Evolutionary conservation across 2,113 vertebrate genomes (phyloP), one percentile per base, ranked within the genome.

Genomic region (Phrynosoma blainvillii): DNA sequence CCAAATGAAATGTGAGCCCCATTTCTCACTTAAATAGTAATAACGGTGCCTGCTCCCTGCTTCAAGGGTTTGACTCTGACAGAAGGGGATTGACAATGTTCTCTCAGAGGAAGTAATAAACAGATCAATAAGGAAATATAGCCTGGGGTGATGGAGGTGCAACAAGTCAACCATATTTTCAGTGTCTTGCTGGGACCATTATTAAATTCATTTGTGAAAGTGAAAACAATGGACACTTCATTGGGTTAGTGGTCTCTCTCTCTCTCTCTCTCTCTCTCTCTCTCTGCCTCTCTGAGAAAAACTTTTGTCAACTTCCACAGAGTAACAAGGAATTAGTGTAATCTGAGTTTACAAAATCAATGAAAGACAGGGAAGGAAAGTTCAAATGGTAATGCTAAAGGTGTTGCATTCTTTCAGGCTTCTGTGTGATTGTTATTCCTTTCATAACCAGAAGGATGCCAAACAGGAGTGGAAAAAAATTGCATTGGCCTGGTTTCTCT

Each of bases 11-110:
- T 90, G 20, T 74, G 74, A 87, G 82, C 79, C 56, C 94, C 90
- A 92, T 95, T 96, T 95, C 92, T 96, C 91, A 96, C 92, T 91
- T 94, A 94, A 92, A 93, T 92, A 87, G 85, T 91, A 96, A 94
- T 94, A 94, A 93, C 79, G 82, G 87, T 86, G 70, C 84, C 88
- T 0, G 0, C 76, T 90, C 14, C 56, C 1, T 91, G 85, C 90
- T 94, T 82, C 82, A 59, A 90, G 23, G 85, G 81, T 73, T 92
- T 86, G 82, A 27, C 88, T 95, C 87, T 94, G 87, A 88, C 89
- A 85, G 86, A 54, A 82, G 81, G 79, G 21, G 84, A 94, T 92
- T 95, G 93, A 87, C 89, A 91, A 40, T 62, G 52, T 93, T 93
- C n/a, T 13, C 83, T 91, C 89, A 87, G 86, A 0, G 13, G 70